A percentile compares a stretch with the other conserved stretches of the same genome.
Conservation (phyloP, 2,113 vertebrate species). For the Menura novaehollandiae region DNA sequence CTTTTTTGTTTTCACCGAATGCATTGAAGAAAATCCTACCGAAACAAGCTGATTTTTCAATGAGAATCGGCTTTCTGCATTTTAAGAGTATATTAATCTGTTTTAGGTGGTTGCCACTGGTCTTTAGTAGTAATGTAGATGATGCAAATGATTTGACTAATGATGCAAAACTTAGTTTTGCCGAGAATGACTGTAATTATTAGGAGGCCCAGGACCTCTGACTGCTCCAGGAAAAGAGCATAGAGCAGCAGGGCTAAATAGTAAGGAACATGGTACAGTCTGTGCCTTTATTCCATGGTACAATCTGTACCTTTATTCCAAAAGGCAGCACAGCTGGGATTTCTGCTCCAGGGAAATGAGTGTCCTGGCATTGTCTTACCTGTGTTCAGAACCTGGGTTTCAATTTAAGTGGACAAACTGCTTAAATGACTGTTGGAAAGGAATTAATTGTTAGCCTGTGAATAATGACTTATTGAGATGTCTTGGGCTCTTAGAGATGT, state of each 20-base stretch:
- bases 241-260: neutral
- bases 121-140: neutral
- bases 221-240: constrained; percentile 1
- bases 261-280: neutral
- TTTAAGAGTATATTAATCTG: constrained; percentile 1
- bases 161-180: neutral
- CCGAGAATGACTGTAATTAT: neutral
- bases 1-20: neutral
- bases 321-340: neutral
- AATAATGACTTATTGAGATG: neutral
- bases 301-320: neutral
- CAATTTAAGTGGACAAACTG: neutral
- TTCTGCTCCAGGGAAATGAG: neutral
- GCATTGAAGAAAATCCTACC: constrained; percentile 2
- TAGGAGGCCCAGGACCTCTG: neutral
- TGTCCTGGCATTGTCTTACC: neutral
- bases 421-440: neutral
- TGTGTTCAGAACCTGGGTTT: neutral
- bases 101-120: neutral
- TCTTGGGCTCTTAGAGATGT: neutral
- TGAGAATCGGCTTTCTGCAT: neutral
- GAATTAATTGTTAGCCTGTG: neutral
- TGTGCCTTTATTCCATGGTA: neutral
- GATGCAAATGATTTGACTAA: neutral
- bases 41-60: constrained; percentile 29